Base-by-base conservation (phyloP, 2,888 invertebrate species). In the Patella depressa region DNA sequence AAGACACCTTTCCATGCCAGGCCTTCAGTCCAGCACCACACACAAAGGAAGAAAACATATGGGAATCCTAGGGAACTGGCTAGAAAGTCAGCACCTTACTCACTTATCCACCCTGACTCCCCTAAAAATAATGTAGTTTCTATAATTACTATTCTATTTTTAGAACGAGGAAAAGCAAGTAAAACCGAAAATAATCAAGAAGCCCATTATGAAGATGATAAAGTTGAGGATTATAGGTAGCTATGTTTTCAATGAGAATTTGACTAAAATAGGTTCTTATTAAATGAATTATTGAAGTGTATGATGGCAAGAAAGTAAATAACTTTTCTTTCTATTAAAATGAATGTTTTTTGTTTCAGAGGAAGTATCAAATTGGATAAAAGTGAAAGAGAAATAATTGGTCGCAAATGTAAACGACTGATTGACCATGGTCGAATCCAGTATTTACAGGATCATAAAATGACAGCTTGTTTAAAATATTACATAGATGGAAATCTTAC, bases 381-480 rank as follows among this genome's bases (percentile, higher is more conserved):
- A 55, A 89, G 92, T 53, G 93, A 94, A 86, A 93, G 94, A 77
- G 94, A 94, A 88, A 87, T 91, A 69, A 93, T 95, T 72, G 97
- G 97, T 0, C 93, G 94, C 70, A 94, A 94, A 89, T 95, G 96
- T 78, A 97, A 97, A 92, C 93, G 94, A 71, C 85, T 97, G 72
- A 91, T 97, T 72, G 96, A 97, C 91, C 94, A 94, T 93, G 96
- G 95, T 1, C 93, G 97, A 69, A 92, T 95, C 75, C 89, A 93
- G 75, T 95, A 93, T 89, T 92, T 97, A 79, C 90, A 93, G 78
- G 91, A 92, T 5, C 86, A 92, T 75, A 94, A 94, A 11, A 95
- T 95, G 87, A 89, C 93, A 0, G 94, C 94, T 71, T 89, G 92
- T 7, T 92, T 97, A 72, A 93, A 94, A 85, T 93, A 94, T 88